Percentiles rank a stretch among this genome's conserved stretches.
Conservation (phyloP, 2,888 invertebrate genomes). For the Parochlus steinenii region DNA sequence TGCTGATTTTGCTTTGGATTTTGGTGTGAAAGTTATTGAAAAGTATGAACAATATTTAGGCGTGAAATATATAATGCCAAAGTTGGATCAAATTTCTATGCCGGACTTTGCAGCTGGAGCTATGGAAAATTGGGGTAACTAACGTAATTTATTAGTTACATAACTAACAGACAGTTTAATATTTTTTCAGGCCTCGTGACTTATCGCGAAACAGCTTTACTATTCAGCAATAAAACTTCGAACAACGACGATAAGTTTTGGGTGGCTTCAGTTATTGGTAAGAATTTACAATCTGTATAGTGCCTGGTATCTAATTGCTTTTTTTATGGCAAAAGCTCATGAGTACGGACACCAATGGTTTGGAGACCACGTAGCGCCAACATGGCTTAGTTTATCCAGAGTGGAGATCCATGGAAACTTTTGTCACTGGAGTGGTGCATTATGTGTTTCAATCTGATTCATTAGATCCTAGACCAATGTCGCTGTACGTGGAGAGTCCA, state of each 20-base stretch:
- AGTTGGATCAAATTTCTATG: constrained; percentile 76
- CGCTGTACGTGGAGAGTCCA: constrained; percentile 64
- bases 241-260: no score
- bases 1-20: constrained; percentile 51
- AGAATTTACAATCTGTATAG: no score
- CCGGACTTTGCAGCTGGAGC: constrained; percentile 72
- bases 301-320: no score
- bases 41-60: constrained; percentile 54
- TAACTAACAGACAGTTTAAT: no score
- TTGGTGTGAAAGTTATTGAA: constrained; percentile 51
- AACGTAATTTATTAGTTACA: no score
- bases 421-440: constrained; percentile 55
- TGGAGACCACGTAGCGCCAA: constrained; percentile 42
- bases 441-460: constrained; percentile 54
- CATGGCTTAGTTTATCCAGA: constrained; percentile 37
- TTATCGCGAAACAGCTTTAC: no score
- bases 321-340: no score
- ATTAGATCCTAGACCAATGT: constrained; percentile 62
- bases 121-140: no score
- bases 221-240: no score
- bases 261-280: no score
- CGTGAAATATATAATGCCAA: constrained; percentile 55
- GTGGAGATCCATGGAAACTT: constrained; percentile 61
- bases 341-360: constrained; percentile 2
- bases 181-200: no score